A percentile compares a stretch with the other conserved stretches of the same genome.
These are phyloP conservation scores for Brachynemurus nebulosus DNA, from an alignment of 2,888 invertebrate species.

Conservation along the genomic window DNA sequence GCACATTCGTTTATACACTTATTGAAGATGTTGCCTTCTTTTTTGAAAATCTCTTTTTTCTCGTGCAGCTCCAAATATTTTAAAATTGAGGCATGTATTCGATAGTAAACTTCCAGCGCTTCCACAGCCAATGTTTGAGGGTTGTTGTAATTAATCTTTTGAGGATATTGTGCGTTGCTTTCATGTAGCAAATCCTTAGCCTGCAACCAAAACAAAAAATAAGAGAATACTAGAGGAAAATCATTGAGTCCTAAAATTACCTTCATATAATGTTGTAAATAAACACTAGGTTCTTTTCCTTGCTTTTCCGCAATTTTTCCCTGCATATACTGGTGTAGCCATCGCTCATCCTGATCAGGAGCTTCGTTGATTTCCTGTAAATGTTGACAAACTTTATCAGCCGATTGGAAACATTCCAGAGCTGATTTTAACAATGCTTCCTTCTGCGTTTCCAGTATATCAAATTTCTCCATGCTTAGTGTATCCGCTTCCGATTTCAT, in stretches of 20 bases:
- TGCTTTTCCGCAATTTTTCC: slow-evolving; percentile 88
- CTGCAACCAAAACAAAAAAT: slow-evolving; percentile 27
- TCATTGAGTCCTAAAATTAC: too few species aligned
- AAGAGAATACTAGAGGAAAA: background rate
- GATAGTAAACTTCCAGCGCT: slow-evolving; percentile 71
- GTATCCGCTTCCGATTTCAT: slow-evolving; percentile 68
- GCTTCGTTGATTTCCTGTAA: slow-evolving; percentile 31
- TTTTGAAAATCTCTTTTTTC: slow-evolving; percentile 47
- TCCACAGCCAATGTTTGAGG: slow-evolving; percentile 77
- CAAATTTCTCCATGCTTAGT: slow-evolving; percentile 59
- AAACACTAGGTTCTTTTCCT: slow-evolving; percentile 55
- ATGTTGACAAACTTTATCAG: slow-evolving; percentile 43
- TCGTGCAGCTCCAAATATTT: slow-evolving; percentile 72
- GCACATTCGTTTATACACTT: slow-evolving; percentile 36
- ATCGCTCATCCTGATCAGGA: slow-evolving; percentile 62
- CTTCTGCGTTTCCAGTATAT: slow-evolving; percentile 59
- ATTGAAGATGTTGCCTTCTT: slow-evolving; percentile 43
- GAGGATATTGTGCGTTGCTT: slow-evolving; percentile 70
- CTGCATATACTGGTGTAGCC: slow-evolving; percentile 91
- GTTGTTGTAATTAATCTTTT: slow-evolving; percentile 71
- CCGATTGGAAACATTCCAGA: slow-evolving; percentile 60
- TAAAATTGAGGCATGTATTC: slow-evolving; percentile 78
- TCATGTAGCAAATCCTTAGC: slow-evolving; percentile 64
- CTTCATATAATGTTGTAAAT: slow-evolving; percentile 65
- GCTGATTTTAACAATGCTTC: slow-evolving; percentile 68